Evolutionary conservation across 2,888 invertebrate species (phyloP), one percentile per base, ranked within the genome.

Genomic region (Molorchus minor): DNA sequence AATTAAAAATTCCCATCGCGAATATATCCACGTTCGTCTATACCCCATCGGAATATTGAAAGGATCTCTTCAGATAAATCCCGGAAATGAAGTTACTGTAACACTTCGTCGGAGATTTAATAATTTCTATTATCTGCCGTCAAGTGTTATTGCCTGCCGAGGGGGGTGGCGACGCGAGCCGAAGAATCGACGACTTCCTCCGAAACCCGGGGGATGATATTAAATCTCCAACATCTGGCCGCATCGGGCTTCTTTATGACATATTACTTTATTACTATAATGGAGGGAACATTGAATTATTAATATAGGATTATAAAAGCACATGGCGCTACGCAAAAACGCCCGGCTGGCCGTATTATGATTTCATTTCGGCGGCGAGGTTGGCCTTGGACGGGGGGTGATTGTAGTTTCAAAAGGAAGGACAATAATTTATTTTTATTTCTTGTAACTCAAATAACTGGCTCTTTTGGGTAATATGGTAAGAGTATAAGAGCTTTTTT

Each of bases 201-300:
- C 68, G 67, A 68, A 53, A 60, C 40, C 29, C 21, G 56, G 64
- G 71, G 71, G 72, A 73, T 71, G 74, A 79, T 80, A 80, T 80
- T 80, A 80, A 79, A 80, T 78, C 78, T 77, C 72, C 77, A 71
- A 74, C 80, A 80, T 78, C 79, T 80, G 80, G 79, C 71, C 75
- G 73, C 75, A 73, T 75, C 73, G 75, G 74, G 74, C 73, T 75
- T 76, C 76, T 78, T 79, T 78, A 80, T 80, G 79, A 79, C 80
- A 79, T 80, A 80, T 80, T 80, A 80, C 80, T 80, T 80, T 80
- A 80, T 80, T 80, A 80, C 79, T 77, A 77, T 79, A 80, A 80
- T 80, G 79, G 80, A 79, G 78, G 79, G 79, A 76, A 79, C 79
- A 80, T 80, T 80, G 80, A 80, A 80, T 80, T 80, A 80, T 80